phyloP scores from a whole-genome alignment of 2,888 invertebrate species.

The Eustalomyia histrio region DNA sequence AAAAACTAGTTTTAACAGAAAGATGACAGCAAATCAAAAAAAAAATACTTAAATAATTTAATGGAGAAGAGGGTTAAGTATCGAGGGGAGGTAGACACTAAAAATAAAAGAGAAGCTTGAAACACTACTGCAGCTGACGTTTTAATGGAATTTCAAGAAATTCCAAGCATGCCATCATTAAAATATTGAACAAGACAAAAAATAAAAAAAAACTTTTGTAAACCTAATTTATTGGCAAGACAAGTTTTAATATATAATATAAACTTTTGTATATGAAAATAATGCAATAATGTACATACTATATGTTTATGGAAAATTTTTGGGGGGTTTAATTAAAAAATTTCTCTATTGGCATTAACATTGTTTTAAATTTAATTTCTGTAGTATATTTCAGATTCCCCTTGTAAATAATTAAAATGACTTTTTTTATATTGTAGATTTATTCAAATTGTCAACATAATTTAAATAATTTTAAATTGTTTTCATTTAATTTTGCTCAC shows the following conservation, averaged over 20 bases:
- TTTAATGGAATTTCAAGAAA: conserved; percentile 60
- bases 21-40: conserved; percentile 26
- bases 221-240: conserved; percentile 6
- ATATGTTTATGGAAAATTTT: background rate
- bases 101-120: conserved; percentile 24
- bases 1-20: conserved; percentile 32
- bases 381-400: no score
- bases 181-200: conserved; percentile 18
- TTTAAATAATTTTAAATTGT: no score
- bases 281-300: background rate
- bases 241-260: background rate
- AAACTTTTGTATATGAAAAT: background rate
- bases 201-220: conserved; percentile 5
- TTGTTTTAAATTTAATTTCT: no score
- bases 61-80: background rate
- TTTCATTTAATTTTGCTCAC: no score
- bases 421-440: no score
- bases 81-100: conserved; percentile 16
- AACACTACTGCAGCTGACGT: conserved; percentile 52
- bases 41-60: background rate
- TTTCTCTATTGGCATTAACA: background rate
- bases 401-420: no score
- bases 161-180: conserved; percentile 58
- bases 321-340: background rate
- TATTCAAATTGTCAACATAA: no score